These are phyloP conservation scores for Sparus aurata DNA, from an alignment of 2,797 vertebrate species.

Conservation along the genomic window DNA sequence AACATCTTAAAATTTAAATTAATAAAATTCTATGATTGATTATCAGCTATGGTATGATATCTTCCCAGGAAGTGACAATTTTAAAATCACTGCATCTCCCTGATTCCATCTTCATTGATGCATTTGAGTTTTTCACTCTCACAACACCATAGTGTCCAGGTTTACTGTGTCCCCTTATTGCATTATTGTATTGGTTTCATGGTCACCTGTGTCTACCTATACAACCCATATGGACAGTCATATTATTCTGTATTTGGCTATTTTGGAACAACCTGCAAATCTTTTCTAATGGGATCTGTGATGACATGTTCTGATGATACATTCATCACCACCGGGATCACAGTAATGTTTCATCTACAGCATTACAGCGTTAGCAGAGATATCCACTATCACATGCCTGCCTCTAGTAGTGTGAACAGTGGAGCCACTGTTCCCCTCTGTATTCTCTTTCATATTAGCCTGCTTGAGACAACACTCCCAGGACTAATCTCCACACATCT, in stretches of 20 bases:
- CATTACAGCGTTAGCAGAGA: slow-evolving; percentile 9
- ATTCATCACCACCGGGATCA: slow-evolving; percentile 5
- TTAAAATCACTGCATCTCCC: background rate
- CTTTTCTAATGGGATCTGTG: background rate
- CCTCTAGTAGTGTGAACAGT: slow-evolving; percentile 19
- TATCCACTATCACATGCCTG: slow-evolving; percentile 10
- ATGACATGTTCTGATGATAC: background rate
- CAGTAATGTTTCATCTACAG: slow-evolving; percentile 10
- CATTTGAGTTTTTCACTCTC: background rate
- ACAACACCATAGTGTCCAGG: background rate
- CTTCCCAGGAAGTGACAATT: background rate
- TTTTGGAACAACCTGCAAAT: slow-evolving; percentile 3
- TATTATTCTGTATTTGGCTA: background rate
- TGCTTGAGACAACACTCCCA: slow-evolving; percentile 66
- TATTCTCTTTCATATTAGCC: slow-evolving; percentile 56
- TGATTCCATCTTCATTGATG: background rate
- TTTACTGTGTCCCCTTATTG: background rate
- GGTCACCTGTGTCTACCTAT: background rate
- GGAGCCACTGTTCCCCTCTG: slow-evolving; percentile 39
- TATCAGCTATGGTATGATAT: background rate
- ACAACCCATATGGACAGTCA: background rate
- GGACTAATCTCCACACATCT: slow-evolving; percentile 71
- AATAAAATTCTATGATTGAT: background rate
- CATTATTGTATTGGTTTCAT: background rate
- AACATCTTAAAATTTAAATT: background rate